A percentile compares a stretch with the other conserved stretches of the same genome.
phyloP scores from a whole-genome alignment of 2,888 invertebrate genomes.

The Diabrotica balteata region DNA sequence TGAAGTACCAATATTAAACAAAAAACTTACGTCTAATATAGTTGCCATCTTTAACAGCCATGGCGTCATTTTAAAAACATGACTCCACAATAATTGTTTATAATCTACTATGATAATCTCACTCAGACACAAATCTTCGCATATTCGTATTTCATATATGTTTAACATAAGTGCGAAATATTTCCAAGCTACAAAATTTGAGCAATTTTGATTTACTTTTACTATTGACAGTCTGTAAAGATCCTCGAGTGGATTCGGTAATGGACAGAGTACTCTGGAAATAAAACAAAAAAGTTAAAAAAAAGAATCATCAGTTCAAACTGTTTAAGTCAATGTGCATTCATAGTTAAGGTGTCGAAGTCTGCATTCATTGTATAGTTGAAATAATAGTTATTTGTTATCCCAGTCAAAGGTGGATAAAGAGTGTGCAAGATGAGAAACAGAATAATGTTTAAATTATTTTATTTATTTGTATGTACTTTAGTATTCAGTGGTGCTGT shows the following conservation, averaged over 20 bases:
- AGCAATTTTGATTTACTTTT: background rate
- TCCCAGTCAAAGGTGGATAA: no score
- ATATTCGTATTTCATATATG: constrained; percentile 27
- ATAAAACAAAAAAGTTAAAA: background rate
- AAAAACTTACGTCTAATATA: constrained; percentile 25
- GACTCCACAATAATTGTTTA: constrained; percentile 11
- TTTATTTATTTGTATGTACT: no score
- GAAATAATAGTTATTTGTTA: no score
- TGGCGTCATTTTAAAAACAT: constrained; percentile 24
- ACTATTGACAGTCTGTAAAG: constrained; percentile 15
- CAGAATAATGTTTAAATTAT: no score
- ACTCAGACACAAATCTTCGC: constrained; percentile 23
- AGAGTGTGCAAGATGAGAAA: no score
- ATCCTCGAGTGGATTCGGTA: constrained; percentile 5
- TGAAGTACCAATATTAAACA: no score
- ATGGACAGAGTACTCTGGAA: constrained; percentile 16
- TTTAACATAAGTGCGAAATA: constrained; percentile 18
- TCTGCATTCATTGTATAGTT: no score
- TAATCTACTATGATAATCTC: constrained; percentile 27
- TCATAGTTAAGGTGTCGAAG: no score
- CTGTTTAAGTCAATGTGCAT: no score
- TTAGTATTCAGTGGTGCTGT: no score
- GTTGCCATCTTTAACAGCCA: background rate
- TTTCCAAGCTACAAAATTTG: constrained; percentile 16
- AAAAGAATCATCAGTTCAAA: no score